Conservation (phyloP, 2,797 vertebrate genomes). For the Hylomyscus alleni region DNA sequence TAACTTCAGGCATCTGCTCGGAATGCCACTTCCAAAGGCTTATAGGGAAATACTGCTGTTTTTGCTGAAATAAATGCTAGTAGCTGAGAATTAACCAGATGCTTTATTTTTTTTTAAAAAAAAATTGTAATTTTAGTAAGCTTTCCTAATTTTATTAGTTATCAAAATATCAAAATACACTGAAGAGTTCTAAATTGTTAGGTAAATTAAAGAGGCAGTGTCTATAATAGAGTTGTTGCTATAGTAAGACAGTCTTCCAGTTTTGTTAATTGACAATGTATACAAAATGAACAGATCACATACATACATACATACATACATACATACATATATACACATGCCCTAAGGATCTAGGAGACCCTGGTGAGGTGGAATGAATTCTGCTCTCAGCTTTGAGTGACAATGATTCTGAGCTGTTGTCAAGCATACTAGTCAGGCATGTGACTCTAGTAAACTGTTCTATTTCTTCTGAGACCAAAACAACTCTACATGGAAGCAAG, state of each 20-base stretch:
- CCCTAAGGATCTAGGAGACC: neutral
- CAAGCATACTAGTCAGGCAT: neutral
- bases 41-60: neutral
- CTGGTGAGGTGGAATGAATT: neutral
- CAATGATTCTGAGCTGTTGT: neutral
- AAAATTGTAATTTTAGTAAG: neutral
- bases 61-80: neutral
- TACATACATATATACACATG: neutral
- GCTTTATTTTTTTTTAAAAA: too few species aligned
- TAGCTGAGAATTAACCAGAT: neutral
- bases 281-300: neutral
- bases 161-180: slow-evolving; percentile 12
- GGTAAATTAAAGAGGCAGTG: neutral
- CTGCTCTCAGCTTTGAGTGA: neutral
- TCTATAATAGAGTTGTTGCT: too few species aligned
- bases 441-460: neutral
- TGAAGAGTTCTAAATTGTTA: neutral
- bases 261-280: neutral
- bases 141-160: slow-evolving; percentile 13
- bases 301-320: too few species aligned
- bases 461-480: slow-evolving; percentile 13
- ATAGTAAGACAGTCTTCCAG: neutral
- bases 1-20: neutral
- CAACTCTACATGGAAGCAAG: neutral
- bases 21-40: neutral